phyloP scores from a whole-genome alignment of 2,113 vertebrate genomes.

The Corydoras sp. region DNA sequence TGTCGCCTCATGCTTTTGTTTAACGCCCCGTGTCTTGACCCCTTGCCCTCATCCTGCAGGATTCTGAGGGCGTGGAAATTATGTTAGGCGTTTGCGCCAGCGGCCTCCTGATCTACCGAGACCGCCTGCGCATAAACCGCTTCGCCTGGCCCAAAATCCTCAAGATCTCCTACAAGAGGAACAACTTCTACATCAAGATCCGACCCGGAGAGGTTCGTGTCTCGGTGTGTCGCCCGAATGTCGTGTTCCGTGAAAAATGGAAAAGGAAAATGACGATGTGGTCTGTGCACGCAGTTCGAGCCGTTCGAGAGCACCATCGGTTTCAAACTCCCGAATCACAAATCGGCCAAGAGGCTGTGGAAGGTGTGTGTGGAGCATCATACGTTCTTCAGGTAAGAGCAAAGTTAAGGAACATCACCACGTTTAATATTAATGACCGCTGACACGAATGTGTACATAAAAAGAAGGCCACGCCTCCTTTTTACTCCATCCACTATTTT shows the following conservation, averaged over 20 bases:
- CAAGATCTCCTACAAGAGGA: conserved; percentile 98
- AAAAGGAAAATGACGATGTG: neutral
- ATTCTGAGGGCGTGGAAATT: conserved; percentile 96
- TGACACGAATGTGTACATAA: no score
- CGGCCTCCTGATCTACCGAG: conserved; percentile 90
- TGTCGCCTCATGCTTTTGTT: neutral
- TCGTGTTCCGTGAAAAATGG: neutral
- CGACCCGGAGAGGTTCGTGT: conserved; percentile 85
- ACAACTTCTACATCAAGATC: conserved; percentile 98
- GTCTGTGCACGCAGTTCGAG: conserved; percentile 77
- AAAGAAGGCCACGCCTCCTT: no score
- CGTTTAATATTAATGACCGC: no score
- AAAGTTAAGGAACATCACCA: no score
- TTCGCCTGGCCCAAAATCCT: conserved; percentile 98
- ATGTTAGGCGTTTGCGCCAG: conserved; percentile 96
- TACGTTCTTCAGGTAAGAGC: conserved; percentile 90
- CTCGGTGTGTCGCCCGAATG: neutral
- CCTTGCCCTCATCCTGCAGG: conserved; percentile 59
- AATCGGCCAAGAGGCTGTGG: conserved; percentile 93
- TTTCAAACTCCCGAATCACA: conserved; percentile 95
- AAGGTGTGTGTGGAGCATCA: conserved; percentile 98
- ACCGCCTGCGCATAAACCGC: conserved; percentile 90
- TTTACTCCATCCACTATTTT: no score
- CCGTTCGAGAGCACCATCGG: conserved; percentile 98
- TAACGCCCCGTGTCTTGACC: neutral